Evolutionary conservation across 2,888 invertebrate genomes (phyloP), one percentile per base, ranked within the genome.

Genomic region (Limnephilus auricula): DNA sequence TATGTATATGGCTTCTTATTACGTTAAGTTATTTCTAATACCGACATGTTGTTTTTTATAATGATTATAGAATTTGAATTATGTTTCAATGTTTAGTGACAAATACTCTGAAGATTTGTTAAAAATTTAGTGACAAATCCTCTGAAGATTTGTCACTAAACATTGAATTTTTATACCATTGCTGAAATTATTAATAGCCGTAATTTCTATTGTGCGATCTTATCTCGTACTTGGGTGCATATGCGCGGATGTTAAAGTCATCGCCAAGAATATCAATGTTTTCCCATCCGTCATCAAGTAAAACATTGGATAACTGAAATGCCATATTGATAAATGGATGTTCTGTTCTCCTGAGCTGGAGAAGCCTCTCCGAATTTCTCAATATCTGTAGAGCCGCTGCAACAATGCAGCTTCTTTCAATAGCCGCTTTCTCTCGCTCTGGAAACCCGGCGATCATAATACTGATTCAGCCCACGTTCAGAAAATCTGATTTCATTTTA

Each of bases 191-290:
- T 82, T 34, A 34, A 25, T 82, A 82, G 6, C 82, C 32, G 2
- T 82, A 34, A 25, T 82, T 34, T 34, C 0, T 82, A 34, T 34
- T 34, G 82, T 15, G 82, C 82, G 82, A 25, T 65, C 65, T 65
- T 65, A 25, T 65, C 65, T 65, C 65, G 25, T 65, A 82, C 6
- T 34, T 15, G 34, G 30, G 25, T n/a, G n/a, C n/a, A n/a, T 25
- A 25, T 37, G 40, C n/a, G 25, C 50, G 65, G 86, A 86, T 86
- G 86, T 86, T 86, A 65, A 86, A 85, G 18, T 86, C 86, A 65
- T 86, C 65, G 65, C 65, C 25, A 86, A 65, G 31, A 86, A 86
- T 86, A 30, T 86, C 31, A 86, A 86, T 86, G 65, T 32, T 65
- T 65, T 50, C 13, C 30, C 45, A 85, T 45, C 40, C 84, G 2